Evolutionary conservation across 2,113 vertebrate genomes (phyloP), one percentile per base, ranked within the genome.

Genomic region (Peromyscus californicus): DNA sequence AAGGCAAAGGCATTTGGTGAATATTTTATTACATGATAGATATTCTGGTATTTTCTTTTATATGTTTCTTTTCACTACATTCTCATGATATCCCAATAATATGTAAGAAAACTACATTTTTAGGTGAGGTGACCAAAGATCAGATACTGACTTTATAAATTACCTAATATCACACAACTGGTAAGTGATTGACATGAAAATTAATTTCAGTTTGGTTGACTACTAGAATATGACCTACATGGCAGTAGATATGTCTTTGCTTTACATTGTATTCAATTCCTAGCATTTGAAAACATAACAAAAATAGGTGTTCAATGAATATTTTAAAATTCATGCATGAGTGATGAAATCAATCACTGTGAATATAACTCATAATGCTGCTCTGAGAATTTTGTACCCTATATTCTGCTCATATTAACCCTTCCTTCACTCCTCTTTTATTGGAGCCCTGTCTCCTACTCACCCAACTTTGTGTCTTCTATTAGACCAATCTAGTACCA

Each of bases 121-220:
- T 15, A 91, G 54, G 16, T 82, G 5, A 96, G 24, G 29, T 67
- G 21, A 48, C 36, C 69, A 45, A 78, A 63, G 48, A 76, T 88
- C 59, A 95, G 59, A 33, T 86, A 75, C 22, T 74, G 78, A 89
- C 75, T 84, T 87, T 48, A 48, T 63, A 74, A 31, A 94, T 91
- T 93, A 61, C 16, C 31, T 48, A 93, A 74, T 26, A 45, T 91
- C 84, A 95, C 6, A 72, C 13, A 87, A 91, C 5, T 59, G 17
- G 21, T 89, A 94, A 95, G 67, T 45, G n/a, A 82, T 2, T 51
- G 51, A 88, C 6, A 36, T 83, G 24, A 75, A 11, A 48, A 88
- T 72, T 48, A 88, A 69, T 9, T 83, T 96, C n/a, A 78, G 22
- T 92, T 75, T 97, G 83, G n/a, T 26, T 94, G 48, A 74, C 80